Conservation (phyloP, 2,113 vertebrate species). For the Taxidea taxus region DNA sequence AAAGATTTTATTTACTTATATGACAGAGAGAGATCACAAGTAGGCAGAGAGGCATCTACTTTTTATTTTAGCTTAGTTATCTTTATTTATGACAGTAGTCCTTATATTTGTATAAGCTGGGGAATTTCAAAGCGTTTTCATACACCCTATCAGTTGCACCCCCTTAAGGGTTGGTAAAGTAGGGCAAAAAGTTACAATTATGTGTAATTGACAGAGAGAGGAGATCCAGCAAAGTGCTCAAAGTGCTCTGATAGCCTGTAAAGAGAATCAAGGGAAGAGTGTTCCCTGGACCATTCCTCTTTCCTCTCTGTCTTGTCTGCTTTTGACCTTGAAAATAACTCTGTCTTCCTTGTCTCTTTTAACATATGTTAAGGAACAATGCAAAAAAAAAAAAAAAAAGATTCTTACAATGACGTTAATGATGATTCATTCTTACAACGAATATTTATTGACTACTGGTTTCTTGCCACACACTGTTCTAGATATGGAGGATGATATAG, state of each 20-base stretch:
- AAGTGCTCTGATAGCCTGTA: not conserved
- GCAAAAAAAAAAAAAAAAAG: not conserved
- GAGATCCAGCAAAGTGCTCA: not conserved
- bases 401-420: not conserved
- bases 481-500: not conserved
- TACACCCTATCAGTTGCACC: not conserved
- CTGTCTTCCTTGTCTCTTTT: not conserved
- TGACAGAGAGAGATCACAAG: no score
- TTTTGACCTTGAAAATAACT: not conserved
- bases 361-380: not conserved
- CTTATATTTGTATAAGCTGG: not conserved
- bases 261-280: not conserved
- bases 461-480: not conserved
- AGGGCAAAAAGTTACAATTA: not conserved
- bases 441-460: not conserved
- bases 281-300: not conserved
- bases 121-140: not conserved
- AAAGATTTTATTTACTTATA: no score
- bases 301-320: not conserved
- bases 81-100: not conserved
- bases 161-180: not conserved
- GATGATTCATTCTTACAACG: not conserved
- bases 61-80: not conserved
- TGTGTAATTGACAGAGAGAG: not conserved
- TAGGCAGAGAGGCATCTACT: not conserved